phyloP scores from a whole-genome alignment of 2,113 vertebrate genomes.

The Microcebus tavaratra region DNA sequence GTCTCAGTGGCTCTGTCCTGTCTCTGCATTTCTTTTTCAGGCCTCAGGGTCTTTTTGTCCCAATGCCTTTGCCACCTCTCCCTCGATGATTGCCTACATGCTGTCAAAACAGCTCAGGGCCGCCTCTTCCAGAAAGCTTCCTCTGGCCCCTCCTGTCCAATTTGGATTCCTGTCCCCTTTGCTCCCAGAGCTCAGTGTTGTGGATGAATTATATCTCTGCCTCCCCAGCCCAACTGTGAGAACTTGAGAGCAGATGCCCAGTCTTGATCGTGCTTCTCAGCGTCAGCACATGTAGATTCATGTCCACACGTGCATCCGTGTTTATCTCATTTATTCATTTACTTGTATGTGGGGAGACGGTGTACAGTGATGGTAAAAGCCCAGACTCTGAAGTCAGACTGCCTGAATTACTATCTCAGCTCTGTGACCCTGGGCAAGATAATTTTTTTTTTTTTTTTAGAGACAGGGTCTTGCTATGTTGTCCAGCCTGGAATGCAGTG shows the following conservation, averaged over 20 bases:
- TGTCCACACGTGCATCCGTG: fast-evolving
- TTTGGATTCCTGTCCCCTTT: background rate
- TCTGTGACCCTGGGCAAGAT: background rate
- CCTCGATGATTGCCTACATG: background rate
- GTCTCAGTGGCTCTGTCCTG: background rate
- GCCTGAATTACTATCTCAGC: background rate
- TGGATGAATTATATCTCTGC: background rate
- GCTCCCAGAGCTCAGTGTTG: background rate
- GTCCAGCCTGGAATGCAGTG: no score
- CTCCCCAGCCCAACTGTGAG: background rate
- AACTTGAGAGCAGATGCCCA: background rate
- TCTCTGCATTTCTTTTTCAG: background rate
- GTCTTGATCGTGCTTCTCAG: background rate
- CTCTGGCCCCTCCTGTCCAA: background rate
- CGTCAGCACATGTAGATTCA: no score
- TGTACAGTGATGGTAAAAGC: background rate
- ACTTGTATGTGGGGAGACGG: background rate
- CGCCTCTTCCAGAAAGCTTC: constrained; percentile 4
- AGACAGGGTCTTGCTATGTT: no score
- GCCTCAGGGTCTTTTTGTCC: background rate
- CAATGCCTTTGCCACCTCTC: background rate
- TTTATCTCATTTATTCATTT: background rate
- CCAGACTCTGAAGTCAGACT: background rate
- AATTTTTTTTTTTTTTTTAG: background rate
- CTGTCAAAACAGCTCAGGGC: background rate